Evolutionary conservation across 2,113 vertebrate genomes (phyloP).

Genomic region (Nematolebias whitei): DNA sequence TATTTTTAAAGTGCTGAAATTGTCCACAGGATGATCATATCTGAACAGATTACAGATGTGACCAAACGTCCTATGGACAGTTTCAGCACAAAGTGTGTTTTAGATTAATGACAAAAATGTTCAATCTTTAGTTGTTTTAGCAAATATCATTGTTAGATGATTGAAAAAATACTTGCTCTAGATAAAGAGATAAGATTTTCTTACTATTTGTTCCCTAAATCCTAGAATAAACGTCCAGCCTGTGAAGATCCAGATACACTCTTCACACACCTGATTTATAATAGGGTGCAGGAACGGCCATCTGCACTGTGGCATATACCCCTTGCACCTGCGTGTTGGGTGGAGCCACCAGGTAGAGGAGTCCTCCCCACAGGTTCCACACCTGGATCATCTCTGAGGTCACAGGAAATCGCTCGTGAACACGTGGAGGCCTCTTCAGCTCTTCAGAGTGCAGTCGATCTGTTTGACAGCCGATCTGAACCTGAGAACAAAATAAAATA

Average conservation of each 20-base stretch:
- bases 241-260: neutral
- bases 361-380: conserved; percentile 78
- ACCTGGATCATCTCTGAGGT: conserved; percentile 61
- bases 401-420: conserved; percentile 66
- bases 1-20: too few species aligned
- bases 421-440: conserved; percentile 67
- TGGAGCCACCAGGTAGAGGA: conserved; percentile 77
- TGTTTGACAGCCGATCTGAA: conserved; percentile 81
- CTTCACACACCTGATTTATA: conserved; percentile 76
- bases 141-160: too few species aligned
- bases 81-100: too few species aligned
- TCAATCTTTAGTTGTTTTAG: too few species aligned
- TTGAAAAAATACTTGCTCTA: too few species aligned
- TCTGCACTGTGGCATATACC: conserved; percentile 65
- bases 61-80: too few species aligned
- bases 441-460: conserved; percentile 57
- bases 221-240: neutral
- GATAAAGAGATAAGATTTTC: neutral
- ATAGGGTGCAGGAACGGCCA: conserved; percentile 72
- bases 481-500: conserved; percentile 45
- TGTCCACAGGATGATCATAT: too few species aligned
- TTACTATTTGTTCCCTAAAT: neutral
- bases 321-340: conserved; percentile 52
- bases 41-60: too few species aligned
- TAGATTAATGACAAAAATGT: too few species aligned